Evolutionary conservation across 92 coral and sea anemone genomes (phyloP), one percentile per base, ranked within the genome.

Genomic region (Pocillopora grandis): DNA sequence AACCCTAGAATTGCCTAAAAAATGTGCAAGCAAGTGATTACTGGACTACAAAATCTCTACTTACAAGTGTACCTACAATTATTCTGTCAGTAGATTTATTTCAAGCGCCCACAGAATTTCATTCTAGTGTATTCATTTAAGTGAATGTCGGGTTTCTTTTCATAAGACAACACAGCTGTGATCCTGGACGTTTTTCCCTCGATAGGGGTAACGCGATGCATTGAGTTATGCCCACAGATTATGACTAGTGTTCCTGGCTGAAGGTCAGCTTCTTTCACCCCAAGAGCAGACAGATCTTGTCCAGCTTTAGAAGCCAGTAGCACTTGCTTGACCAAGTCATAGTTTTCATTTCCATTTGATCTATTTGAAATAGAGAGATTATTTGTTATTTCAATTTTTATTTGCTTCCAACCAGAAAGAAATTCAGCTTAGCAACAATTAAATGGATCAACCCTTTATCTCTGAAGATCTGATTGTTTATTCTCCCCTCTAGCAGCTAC

Each of bases 61-160:
- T 42, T 42, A 42, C 52, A 42, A 42, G 4, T 42, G 5, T 42
- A 42, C 52, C 52, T 42, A 27, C 1, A 42, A 7, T 2, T 3
- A 42, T 3, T 42, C 52, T 42, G 52, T 7, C 4, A 42, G 52
- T 42, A 42, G 52, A 1, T 42, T 42, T 42, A 42, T 42, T 42
- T 42, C 52, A 89, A 57, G 23, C 92, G 69, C 31, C 92, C 92
- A 68, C 2, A 85, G 62, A 85, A 84, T 59, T 89, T 89, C 92
- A 79, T 71, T 66, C 81, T 85, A 3, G 92, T 89, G 85, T 89
- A 89, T 33, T 89, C 92, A 80, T 89, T 89, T 11, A 89, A 79
- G 56, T 67, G 60, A 2, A 89, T 89, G 16, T 68, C 64, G 0
- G 92, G 89, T 56, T 80, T 74, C 49, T 60, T 60, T 15, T 89